These are phyloP conservation scores for Nyctalus aviator DNA, from an alignment of 2,797 vertebrate species.

Conservation along the genomic window DNA sequence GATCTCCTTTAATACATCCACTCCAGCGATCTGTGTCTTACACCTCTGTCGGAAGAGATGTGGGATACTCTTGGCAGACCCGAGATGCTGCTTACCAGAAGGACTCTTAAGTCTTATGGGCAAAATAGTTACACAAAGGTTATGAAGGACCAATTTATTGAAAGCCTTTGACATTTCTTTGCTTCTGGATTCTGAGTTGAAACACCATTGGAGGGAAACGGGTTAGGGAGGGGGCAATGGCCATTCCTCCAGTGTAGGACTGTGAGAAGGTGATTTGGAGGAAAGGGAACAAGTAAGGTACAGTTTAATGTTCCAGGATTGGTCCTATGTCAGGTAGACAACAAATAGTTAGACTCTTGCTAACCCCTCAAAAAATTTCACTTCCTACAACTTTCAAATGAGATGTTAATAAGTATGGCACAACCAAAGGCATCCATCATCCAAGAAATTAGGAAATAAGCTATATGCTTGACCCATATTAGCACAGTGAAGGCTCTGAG, in stretches of 20 bases:
- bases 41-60: constrained; percentile 11
- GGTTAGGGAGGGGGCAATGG: neutral
- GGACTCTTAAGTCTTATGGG: neutral
- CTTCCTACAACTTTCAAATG: neutral
- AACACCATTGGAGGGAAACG: neutral
- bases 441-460: neutral
- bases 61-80: neutral
- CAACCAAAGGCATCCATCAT: neutral
- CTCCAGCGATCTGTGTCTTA: neutral
- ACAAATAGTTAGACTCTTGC: neutral
- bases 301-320: neutral
- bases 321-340: neutral
- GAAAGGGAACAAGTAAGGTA: neutral
- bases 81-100: neutral
- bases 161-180: constrained; percentile 13
- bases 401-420: constrained; percentile 1
- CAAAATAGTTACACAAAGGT: neutral
- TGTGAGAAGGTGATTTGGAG: neutral
- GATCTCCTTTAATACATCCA: constrained; percentile 22
- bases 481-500: neutral
- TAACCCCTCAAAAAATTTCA: neutral
- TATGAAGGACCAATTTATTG: neutral
- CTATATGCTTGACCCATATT: neutral
- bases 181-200: constrained; percentile 43
- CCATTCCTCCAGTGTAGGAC: neutral